Evolutionary conservation across 2,888 invertebrate species (phyloP).

Genomic region (Parelbella ahira): DNA sequence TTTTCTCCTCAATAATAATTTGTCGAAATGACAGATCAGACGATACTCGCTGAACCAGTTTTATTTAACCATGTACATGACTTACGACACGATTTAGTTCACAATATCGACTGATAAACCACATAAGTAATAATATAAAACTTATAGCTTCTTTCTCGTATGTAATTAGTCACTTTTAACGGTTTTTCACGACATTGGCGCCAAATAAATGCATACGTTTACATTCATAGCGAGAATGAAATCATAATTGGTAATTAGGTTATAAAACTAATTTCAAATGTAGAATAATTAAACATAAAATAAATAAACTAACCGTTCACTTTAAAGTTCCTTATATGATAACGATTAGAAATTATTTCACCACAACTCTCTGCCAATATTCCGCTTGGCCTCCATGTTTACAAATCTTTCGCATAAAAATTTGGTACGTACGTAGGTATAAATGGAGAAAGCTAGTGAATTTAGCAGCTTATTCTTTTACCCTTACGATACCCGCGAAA

Average conservation of each 20-base stretch:
- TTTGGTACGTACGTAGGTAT: constrained; percentile 43
- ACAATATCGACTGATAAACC: background rate
- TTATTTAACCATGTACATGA: constrained; percentile 48
- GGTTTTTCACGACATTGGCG: constrained; percentile 75
- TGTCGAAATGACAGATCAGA: constrained; percentile 73
- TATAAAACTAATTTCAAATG: constrained; percentile 25
- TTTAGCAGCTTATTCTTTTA: constrained; percentile 54
- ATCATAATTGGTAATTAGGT: constrained; percentile 30
- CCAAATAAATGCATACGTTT: constrained; percentile 79
- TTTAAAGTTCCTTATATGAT: constrained; percentile 34
- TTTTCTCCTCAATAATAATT: constrained; percentile 51
- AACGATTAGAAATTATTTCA: constrained; percentile 29
- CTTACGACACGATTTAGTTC: constrained; percentile 33
- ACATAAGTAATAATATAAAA: constrained; percentile 1
- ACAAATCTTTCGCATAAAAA: constrained; percentile 74
- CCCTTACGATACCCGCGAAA: constrained; percentile 35
- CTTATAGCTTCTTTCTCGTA: background rate
- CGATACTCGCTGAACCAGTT: constrained; percentile 74
- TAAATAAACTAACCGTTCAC: constrained; percentile 44
- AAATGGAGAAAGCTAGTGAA: constrained; percentile 64
- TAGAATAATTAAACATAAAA: constrained; percentile 11
- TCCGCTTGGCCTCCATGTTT: constrained; percentile 74
- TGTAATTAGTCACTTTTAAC: constrained; percentile 44
- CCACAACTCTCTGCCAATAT: constrained; percentile 28
- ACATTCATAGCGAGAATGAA: constrained; percentile 40